Conservation (phyloP, 64 coral and sea anemone species). For the Porites lutea region DNA sequence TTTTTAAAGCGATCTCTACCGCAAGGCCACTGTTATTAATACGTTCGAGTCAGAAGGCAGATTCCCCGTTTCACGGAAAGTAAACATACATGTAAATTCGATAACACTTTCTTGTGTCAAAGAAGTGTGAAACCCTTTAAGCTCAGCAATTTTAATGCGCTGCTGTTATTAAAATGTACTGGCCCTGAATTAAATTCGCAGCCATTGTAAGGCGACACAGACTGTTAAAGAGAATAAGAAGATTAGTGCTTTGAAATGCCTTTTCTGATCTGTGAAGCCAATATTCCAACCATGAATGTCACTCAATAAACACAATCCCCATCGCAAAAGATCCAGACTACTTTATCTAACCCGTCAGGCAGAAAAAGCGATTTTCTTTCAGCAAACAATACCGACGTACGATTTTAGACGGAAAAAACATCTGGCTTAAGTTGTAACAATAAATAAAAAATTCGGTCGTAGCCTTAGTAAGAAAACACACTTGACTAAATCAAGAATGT, state of each 20-base stretch:
- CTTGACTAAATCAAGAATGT: conserved; percentile 53
- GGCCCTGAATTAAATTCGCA: conserved; percentile 46
- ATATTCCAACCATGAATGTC: conserved; percentile 19
- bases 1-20: neutral
- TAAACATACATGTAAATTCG: conserved; percentile 52
- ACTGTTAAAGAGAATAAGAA: neutral
- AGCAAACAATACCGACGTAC: conserved; percentile 19
- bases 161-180: conserved; percentile 60
- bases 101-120: conserved; percentile 60
- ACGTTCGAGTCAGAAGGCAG: neutral
- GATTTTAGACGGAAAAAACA: conserved; percentile 47
- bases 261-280: neutral
- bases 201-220: neutral
- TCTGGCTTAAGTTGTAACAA: conserved; percentile 71
- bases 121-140: conserved; percentile 46
- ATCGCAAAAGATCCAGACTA: neutral
- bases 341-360: conserved; percentile 26
- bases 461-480: conserved; percentile 10
- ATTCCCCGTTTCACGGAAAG: neutral
- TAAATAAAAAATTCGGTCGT: neutral
- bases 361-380: conserved; percentile 48
- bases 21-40: neutral
- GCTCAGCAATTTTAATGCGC: conserved; percentile 41
- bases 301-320: conserved; percentile 11
- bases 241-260: neutral